Percentiles rank a stretch among this genome's conserved stretches.
Conservation (phyloP, 30 jellyfish, hydroid and myxozoan genomes). For the Hydra vulgaris region DNA sequence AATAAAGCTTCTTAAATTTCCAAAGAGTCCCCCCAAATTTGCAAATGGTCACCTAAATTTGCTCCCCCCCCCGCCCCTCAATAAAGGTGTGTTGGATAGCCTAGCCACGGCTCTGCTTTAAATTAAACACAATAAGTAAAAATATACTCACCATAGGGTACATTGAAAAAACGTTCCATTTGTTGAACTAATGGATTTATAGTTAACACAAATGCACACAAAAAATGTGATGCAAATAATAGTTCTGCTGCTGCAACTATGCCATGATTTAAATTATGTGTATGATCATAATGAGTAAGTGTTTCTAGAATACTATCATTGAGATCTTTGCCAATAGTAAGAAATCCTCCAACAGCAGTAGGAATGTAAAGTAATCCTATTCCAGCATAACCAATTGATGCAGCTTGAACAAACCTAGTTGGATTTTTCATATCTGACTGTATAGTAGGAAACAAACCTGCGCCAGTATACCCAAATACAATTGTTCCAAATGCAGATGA, state of each 20-base stretch:
- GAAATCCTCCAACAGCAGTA: slow-evolving; percentile 33
- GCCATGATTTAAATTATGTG: slow-evolving; percentile 12
- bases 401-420: slow-evolving; percentile 19
- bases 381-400: slow-evolving; percentile 30
- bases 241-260: slow-evolving; percentile 20
- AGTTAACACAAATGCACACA: slow-evolving; percentile 34
- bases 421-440: slow-evolving; percentile 43
- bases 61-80: too few species aligned
- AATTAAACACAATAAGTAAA: too few species aligned
- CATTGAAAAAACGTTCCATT: slow-evolving; percentile 1
- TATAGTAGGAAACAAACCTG: slow-evolving; percentile 33
- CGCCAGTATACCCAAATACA: slow-evolving; percentile 40
- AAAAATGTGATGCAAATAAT: slow-evolving; percentile 30
- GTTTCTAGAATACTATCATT: slow-evolving; percentile 21
- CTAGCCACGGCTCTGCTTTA: too few species aligned
- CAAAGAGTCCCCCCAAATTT: too few species aligned
- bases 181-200: slow-evolving; percentile 27
- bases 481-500: slow-evolving; percentile 36
- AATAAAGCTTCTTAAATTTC: too few species aligned
- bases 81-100: too few species aligned
- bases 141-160: slow-evolving; percentile 28
- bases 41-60: too few species aligned
- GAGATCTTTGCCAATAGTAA: slow-evolving; percentile 17
- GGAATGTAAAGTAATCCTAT: slow-evolving; percentile 30
- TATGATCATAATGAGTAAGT: slow-evolving; percentile 18